Percentiles rank a stretch among this genome's conserved stretches.
These are phyloP conservation scores for Panzeria rudis DNA, from an alignment of 2,888 invertebrate genomes.

Conservation along the genomic window DNA sequence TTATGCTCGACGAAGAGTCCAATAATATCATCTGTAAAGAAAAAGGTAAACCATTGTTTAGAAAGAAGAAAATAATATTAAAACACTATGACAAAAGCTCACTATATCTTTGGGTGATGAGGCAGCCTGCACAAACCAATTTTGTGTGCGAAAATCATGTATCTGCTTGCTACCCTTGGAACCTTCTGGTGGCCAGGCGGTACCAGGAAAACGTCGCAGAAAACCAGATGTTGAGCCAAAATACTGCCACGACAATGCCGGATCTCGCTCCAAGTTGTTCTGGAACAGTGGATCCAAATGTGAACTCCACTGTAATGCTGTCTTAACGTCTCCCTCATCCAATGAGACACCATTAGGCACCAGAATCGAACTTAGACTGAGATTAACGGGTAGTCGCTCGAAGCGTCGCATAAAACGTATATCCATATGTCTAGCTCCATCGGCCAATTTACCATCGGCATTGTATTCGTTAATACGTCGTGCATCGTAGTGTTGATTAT, in stretches of 20 bases:
- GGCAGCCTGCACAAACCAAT: conserved; percentile 98
- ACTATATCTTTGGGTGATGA: conserved; percentile 98
- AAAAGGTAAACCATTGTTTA: neutral
- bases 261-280: conserved; percentile 95
- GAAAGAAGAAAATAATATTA: neutral
- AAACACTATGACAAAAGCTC: conserved; percentile 66
- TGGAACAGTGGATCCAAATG: conserved; percentile 94
- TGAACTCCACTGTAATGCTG: conserved; percentile 97
- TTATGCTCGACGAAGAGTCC: conserved; percentile 95
- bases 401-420: conserved; percentile 92
- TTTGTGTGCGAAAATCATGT: conserved; percentile 96
- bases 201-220: conserved; percentile 97
- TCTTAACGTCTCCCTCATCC: conserved; percentile 89
- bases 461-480: conserved; percentile 91
- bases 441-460: conserved; percentile 89
- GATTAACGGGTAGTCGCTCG: conserved; percentile 93
- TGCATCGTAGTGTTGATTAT: conserved; percentile 90
- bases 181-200: conserved; percentile 93
- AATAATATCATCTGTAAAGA: conserved; percentile 89
- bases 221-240: conserved; percentile 98
- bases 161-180: conserved; percentile 91
- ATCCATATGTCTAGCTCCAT: conserved; percentile 88
- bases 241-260: conserved; percentile 98
- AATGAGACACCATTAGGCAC: conserved; percentile 87
- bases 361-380: conserved; percentile 93